These are phyloP conservation scores for Drosophila multiciliata DNA, from an alignment of 2,888 invertebrate species.

Conservation along the genomic window DNA sequence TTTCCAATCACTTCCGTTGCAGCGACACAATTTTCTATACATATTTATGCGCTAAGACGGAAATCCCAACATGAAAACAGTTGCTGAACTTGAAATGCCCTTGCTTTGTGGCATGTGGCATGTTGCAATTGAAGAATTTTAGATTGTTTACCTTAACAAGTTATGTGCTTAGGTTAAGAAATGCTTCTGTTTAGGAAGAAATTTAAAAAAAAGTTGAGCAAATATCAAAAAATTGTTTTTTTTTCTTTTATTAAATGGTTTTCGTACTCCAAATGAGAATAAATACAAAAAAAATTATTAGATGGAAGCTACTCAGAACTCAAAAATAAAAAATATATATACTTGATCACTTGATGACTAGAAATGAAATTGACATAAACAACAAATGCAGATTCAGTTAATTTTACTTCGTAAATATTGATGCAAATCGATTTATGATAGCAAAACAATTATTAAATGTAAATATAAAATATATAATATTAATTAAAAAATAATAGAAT, in stretches of 20 bases:
- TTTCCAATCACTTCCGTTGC: constrained; percentile 82
- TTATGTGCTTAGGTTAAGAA: background rate
- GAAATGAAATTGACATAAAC: no score
- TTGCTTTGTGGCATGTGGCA: background rate
- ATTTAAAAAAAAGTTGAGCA: background rate
- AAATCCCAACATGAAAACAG: background rate
- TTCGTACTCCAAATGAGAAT: background rate
- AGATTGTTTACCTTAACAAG: background rate
- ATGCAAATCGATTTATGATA: no score
- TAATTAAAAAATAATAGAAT: no score
- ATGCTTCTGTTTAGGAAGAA: background rate
- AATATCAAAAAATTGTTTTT: no score
- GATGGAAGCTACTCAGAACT: no score
- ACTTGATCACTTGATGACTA: no score
- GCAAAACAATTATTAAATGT: no score
- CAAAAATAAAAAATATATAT: no score
- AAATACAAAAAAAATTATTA: no score
- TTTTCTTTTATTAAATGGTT: background rate
- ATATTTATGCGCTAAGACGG: constrained; percentile 69
- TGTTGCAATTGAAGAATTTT: background rate
- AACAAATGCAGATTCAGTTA: no score
- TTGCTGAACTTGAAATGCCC: background rate
- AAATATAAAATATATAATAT: no score
- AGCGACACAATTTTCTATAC: constrained; percentile 77
- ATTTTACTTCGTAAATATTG: no score